Base-by-base conservation (phyloP, 2,113 vertebrate genomes). In the Motacilla alba region DNA sequence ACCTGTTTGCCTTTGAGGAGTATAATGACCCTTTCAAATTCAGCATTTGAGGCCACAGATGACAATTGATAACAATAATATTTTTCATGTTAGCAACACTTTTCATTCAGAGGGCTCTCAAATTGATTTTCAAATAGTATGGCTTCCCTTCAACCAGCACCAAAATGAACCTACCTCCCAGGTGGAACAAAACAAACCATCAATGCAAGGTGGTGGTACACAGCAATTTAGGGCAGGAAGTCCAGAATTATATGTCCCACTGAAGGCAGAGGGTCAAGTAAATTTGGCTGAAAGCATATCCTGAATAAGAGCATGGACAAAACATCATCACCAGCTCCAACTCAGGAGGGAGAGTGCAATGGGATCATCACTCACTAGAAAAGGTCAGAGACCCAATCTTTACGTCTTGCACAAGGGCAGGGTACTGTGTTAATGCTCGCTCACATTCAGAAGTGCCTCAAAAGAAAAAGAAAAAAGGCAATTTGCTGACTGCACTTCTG, bases 21-120 rank as follows among this genome's bases (percentile, higher is more conserved):
- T 62, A 44, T 55, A 89, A 88, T 81, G 80, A 84, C 35, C 41
- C 87, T 83, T 94, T 94, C 59, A 92, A 94, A 83, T 69, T 92
- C 72, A 79, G 87, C 84, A 94, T 88, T 95, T 88, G 72, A 90
- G 44, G 55, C 55, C 8, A 31, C 50, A 2, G 7, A 90, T 80
- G 72, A 81, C 59, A 90, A 92, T 13, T 80, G 90, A 44, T 83
- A 90, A 70, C 68, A 73, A 35, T 77, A 80, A 59, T 83, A 90
- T 93, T 94, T 97, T 96, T 92, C 72, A 75, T 14, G 26, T 83
- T 58, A 78, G 83, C 75, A 92, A 75, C 60, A 77, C 8, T 94
- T 94, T 78, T 92, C 52, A 86, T 90, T 93, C 72, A 95, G 68
- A 83, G 53, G 24, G 22, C 49, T 80, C 63, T 90, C 44, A 88